phyloP scores from a whole-genome alignment of 2,888 invertebrate species.

The Drosophila pseudotalamancana region DNA sequence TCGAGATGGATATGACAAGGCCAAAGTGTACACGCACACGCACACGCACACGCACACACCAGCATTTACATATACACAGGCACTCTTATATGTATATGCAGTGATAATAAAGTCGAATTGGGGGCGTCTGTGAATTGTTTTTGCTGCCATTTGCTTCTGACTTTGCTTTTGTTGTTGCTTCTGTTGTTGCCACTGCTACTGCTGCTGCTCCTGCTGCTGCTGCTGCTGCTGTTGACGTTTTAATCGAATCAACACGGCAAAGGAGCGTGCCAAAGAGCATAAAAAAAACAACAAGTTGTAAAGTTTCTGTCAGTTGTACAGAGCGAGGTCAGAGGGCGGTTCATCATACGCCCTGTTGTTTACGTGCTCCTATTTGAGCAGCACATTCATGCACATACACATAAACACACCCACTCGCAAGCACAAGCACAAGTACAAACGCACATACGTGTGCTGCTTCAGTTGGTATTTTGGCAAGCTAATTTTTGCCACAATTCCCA shows the following conservation, averaged over 20 bases:
- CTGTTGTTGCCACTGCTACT: slow-evolving; percentile 37
- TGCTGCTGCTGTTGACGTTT: slow-evolving; percentile 68
- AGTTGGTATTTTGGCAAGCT: slow-evolving; percentile 47
- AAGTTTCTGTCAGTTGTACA: slow-evolving; percentile 63
- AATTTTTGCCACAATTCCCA: slow-evolving; percentile 60
- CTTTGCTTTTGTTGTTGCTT: slow-evolving; percentile 21
- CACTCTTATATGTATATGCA: slow-evolving; percentile 23
- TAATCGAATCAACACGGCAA: slow-evolving; percentile 74
- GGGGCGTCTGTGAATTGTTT: slow-evolving; percentile 67
- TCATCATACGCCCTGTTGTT: slow-evolving; percentile 54
- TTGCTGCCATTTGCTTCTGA: slow-evolving; percentile 34
- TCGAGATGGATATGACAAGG: slow-evolving; percentile 73
- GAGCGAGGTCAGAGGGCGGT: slow-evolving; percentile 1
- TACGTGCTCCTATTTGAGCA: slow-evolving; percentile 47
- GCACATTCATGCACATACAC: slow-evolving; percentile 7
- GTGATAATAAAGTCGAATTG: slow-evolving; percentile 51
- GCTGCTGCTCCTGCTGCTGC: slow-evolving; percentile 22
- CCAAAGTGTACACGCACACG: slow-evolving; percentile 29
- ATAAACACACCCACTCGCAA: neutral
- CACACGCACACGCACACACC: slow-evolving; percentile 4
- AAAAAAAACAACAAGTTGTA: slow-evolving; percentile 55
- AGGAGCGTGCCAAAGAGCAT: slow-evolving; percentile 52
- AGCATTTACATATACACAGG: neutral
- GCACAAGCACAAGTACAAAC: no score
- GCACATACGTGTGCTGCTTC: neutral